phyloP scores from a whole-genome alignment of 2,113 vertebrate species.

The Spilogale gracilis region DNA sequence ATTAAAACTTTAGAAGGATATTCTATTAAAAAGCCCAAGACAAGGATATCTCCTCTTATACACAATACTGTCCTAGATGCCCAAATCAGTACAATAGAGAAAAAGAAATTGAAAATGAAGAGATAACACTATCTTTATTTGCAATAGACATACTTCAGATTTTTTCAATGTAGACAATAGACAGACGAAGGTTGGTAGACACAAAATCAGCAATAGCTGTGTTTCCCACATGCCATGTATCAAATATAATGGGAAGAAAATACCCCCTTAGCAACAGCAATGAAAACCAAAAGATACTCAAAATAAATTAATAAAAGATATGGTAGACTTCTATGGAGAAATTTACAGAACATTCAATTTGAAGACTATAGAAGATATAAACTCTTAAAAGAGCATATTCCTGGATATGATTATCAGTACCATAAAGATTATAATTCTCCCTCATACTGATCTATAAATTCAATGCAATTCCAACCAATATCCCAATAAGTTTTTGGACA shows the following conservation, averaged over 20 bases:
- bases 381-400: neutral
- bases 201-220: neutral
- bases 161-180: neutral
- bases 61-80: neutral
- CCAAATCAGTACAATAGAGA: neutral
- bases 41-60: neutral
- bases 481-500: neutral
- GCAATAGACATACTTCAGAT: neutral
- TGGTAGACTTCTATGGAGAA: neutral
- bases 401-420: neutral
- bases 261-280: neutral
- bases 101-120: neutral
- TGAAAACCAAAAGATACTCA: neutral
- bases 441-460: neutral
- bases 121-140: neutral
- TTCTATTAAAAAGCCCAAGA: neutral
- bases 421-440: neutral
- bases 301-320: conserved; percentile 15
- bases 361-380: neutral
- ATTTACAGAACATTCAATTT: neutral
- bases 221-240: neutral
- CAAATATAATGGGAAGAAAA: neutral
- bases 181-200: neutral
- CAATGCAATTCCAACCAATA: neutral
- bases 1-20: neutral